Percentiles rank a stretch among this genome's conserved stretches.
These are phyloP conservation scores for Heterochromis multidens DNA, from an alignment of 2,113 vertebrate species.

Conservation along the genomic window DNA sequence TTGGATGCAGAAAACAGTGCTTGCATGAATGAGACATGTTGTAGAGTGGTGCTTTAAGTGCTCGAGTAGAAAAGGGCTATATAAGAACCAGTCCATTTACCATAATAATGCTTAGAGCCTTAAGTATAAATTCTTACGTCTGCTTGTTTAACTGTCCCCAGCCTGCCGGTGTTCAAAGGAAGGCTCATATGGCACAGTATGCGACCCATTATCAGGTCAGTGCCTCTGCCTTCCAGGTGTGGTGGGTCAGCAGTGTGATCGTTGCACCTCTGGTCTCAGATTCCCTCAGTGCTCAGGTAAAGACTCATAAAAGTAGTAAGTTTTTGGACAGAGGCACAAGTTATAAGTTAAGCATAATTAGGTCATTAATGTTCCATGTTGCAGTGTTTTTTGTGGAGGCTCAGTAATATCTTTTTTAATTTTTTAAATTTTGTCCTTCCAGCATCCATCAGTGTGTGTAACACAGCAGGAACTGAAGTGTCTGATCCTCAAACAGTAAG, in stretches of 20 bases:
- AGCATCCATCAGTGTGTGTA: constrained; percentile 72
- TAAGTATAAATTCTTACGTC: background rate
- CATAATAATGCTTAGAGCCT: background rate
- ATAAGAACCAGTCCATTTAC: background rate
- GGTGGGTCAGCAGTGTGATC: constrained; percentile 80
- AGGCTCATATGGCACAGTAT: constrained; percentile 74
- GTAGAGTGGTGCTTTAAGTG: too few relatives aligned
- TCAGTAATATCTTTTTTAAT: background rate
- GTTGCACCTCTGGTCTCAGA: constrained; percentile 70
- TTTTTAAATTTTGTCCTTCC: background rate
- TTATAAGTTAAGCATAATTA: too few relatives aligned
- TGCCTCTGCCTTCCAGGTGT: constrained; percentile 79
- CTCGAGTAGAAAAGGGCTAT: background rate
- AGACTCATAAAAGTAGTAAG: background rate
- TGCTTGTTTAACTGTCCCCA: constrained; percentile 44
- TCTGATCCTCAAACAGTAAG: constrained; percentile 77
- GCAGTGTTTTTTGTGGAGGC: background rate
- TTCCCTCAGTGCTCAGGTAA: constrained; percentile 85
- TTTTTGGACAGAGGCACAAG: background rate
- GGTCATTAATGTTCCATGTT: background rate
- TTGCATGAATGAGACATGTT: background rate
- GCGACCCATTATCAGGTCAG: constrained; percentile 77
- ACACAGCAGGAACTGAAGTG: constrained; percentile 77
- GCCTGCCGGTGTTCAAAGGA: constrained; percentile 80
- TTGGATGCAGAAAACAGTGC: background rate